phyloP scores from a whole-genome alignment of 1,140 invertebrate species.

The Temnothorax nylanderi region DNA sequence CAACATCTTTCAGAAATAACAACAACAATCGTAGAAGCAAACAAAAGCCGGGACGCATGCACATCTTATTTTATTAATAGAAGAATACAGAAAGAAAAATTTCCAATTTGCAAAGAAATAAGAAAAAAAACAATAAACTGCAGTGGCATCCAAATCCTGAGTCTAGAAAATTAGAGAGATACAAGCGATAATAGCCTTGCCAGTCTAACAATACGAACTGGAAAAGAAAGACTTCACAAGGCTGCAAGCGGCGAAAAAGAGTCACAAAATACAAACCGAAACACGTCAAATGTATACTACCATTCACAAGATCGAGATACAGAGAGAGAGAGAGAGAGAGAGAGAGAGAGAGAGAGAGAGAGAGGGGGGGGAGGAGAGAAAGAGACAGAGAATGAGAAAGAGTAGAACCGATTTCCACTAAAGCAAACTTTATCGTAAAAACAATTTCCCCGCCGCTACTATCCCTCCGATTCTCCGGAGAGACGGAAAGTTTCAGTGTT shows the following conservation, averaged over 20 bases:
- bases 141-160: neutral
- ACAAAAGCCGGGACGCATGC: neutral
- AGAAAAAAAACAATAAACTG: neutral
- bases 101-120: neutral
- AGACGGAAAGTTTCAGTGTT: constrained; percentile 18
- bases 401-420: constrained; percentile 62
- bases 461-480: neutral
- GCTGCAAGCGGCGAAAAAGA: neutral
- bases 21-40: neutral
- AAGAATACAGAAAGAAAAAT: neutral
- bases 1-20: neutral
- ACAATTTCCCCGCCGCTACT: constrained; percentile 70
- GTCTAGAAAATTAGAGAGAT: neutral
- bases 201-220: neutral
- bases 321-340: neutral
- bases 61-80: neutral
- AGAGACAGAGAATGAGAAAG: neutral
- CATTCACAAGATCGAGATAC: neutral
- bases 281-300: neutral
- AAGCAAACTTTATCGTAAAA: constrained; percentile 77
- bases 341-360: too few relatives aligned
- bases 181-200: neutral
- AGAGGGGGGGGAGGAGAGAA: neutral
- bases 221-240: neutral
- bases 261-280: neutral